phyloP scores from a whole-genome alignment of 2,888 invertebrate genomes.

The Unio delphinus region DNA sequence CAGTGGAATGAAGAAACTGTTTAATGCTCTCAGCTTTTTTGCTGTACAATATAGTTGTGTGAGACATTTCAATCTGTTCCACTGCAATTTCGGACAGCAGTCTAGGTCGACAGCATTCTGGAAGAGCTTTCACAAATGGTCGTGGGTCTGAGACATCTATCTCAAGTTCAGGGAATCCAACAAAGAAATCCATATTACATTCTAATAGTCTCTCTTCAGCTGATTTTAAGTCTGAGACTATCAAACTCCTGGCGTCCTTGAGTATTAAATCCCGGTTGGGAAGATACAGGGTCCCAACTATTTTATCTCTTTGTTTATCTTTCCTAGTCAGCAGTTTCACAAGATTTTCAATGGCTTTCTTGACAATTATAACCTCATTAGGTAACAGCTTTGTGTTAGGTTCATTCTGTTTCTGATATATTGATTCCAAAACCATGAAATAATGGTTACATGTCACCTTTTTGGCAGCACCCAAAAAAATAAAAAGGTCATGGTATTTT shows the following conservation, averaged over 20 bases:
- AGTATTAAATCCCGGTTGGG: conserved; percentile 5
- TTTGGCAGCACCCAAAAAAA: conserved; percentile 36
- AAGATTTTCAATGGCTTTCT: too few species aligned
- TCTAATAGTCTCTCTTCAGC: too few species aligned
- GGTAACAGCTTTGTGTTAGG: conserved; percentile 21
- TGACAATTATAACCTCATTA: conserved; percentile 18
- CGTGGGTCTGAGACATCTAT: not conserved
- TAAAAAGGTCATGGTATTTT: conserved; percentile 35
- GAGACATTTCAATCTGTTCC: conserved; percentile 22
- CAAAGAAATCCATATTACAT: conserved; percentile 10
- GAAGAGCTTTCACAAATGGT: conserved; percentile 10
- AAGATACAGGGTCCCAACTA: conserved; percentile 11
- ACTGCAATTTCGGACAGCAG: conserved; percentile 36
- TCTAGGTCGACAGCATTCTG: conserved; percentile 25
- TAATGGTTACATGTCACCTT: conserved; percentile 34
- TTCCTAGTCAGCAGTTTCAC: too few species aligned
- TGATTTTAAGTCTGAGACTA: conserved; percentile 14
- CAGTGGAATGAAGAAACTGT: conserved; percentile 2
- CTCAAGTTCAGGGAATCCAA: conserved; percentile 15
- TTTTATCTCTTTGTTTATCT: too few species aligned
- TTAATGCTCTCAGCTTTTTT: not conserved
- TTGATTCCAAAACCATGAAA: conserved; percentile 29
- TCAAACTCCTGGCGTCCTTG: conserved; percentile 11
- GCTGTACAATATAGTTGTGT: not conserved
- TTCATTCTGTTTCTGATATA: conserved; percentile 14